Base-by-base conservation (phyloP, 2,888 invertebrate genomes). In the Carcina quercana region DNA sequence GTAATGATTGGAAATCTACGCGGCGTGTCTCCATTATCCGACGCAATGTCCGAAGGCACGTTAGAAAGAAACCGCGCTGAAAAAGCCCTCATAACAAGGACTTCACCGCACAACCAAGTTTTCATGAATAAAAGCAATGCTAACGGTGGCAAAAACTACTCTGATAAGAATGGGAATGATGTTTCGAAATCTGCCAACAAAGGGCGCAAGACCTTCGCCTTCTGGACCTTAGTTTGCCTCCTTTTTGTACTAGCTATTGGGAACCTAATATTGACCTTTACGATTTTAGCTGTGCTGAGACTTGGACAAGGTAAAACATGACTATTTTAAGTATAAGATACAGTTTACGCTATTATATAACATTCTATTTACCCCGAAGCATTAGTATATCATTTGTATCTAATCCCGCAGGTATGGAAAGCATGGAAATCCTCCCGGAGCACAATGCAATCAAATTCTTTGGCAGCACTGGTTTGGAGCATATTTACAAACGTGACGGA, bases 261-360 rank as follows among this genome's bases (percentile, higher is more conserved):
- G 7, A 95, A 95, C 75, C 83, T 95, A 30, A 75, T 93, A 21
- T 72, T 95, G 2, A 95, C 94, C 0, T 86, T 94, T 22, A 91
- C 92, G 0, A 92, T 96, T 31, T 86, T 95, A 34, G 91, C 91
- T 5, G 94, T 95, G 0, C 65, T 96, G 25, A 84, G 92, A 35
- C 85, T 96, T 36, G 94, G 94, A 0, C 89, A 89, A 60, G 83
- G 85, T 84, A 61, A 50, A 30, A n/a, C n/a, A n/a, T n/a, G n/a
- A n/a, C n/a, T n/a, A n/a, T n/a, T n/a, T n/a, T n/a, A n/a, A n/a
- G n/a, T n/a, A n/a, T n/a, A n/a, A n/a, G n/a, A n/a, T n/a, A n/a
- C n/a, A n/a, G n/a, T n/a, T n/a, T n/a, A n/a, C n/a, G n/a, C n/a
- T n/a, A n/a, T n/a, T n/a, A n/a, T n/a, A n/a, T n/a, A n/a, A n/a